Percentiles rank a stretch among this genome's conserved stretches.
Evolutionary conservation across 2,797 vertebrate species (phyloP).

Genomic region (Remorina albescens): DNA sequence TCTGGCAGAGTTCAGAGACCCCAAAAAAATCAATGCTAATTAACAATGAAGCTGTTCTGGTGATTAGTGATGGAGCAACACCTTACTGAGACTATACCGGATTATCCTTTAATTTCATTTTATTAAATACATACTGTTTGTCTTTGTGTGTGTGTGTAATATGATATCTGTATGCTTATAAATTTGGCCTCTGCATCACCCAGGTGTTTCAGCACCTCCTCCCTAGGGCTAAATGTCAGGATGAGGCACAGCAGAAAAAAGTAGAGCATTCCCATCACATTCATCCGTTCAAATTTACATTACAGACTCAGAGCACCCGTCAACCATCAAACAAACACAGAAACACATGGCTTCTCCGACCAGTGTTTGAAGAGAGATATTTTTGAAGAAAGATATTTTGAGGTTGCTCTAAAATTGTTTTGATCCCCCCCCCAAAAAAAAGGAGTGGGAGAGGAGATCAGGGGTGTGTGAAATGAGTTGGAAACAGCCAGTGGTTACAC

Average conservation of each 20-base stretch:
- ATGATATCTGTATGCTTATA: slow-evolving; percentile 27
- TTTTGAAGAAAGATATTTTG: slow-evolving; percentile 74
- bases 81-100: no score
- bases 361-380: slow-evolving; percentile 65
- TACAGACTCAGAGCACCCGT: slow-evolving; percentile 39
- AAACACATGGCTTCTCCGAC: slow-evolving; percentile 44
- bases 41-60: no score
- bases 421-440: slow-evolving; percentile 74
- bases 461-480: slow-evolving; percentile 37
- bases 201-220: slow-evolving; percentile 56
- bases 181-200: slow-evolving; percentile 27
- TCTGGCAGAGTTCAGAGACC: no score
- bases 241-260: slow-evolving; percentile 38
- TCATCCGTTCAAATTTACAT: slow-evolving; percentile 41
- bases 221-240: slow-evolving; percentile 51
- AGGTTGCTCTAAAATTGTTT: slow-evolving; percentile 74
- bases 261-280: slow-evolving; percentile 47
- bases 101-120: no score
- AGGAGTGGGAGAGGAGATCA: slow-evolving; percentile 35
- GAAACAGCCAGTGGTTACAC: slow-evolving; percentile 29
- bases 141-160: slow-evolving; percentile 25
- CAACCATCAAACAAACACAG: slow-evolving; percentile 62
- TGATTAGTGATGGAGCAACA: no score
- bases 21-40: no score
- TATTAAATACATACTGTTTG: not conserved